Conservation (phyloP, 2,113 vertebrate genomes). For the Drymodes brunneopygia region DNA sequence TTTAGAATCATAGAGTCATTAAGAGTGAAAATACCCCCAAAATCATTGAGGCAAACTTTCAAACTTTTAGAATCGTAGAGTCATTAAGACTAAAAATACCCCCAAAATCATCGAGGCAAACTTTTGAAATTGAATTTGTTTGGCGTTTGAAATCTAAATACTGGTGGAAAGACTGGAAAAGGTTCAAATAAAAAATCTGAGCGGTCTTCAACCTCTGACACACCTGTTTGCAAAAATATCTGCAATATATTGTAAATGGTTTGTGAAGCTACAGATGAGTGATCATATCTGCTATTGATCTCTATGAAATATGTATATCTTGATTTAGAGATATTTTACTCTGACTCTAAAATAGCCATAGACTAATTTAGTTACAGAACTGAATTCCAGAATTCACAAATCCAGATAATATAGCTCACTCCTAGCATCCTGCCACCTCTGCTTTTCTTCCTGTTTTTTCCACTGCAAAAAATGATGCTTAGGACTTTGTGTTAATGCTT, state of each 20-base stretch:
- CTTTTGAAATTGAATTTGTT: background rate
- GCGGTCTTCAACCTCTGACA: background rate
- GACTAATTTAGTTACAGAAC: background rate
- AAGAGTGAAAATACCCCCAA: background rate
- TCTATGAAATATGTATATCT: background rate
- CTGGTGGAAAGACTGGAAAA: background rate
- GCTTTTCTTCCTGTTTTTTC: background rate
- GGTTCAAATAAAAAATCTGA: background rate
- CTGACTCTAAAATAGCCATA: background rate
- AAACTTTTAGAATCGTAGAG: background rate
- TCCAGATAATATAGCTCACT: background rate
- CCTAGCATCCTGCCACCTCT: background rate
- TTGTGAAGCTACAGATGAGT: background rate
- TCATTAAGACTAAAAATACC: background rate
- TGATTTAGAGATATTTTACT: background rate
- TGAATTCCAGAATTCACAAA: background rate
- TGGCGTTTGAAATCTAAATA: background rate
- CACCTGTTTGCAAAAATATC: background rate
- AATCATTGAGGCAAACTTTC: no score
- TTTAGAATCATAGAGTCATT: background rate
- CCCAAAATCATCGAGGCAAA: background rate
- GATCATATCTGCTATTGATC: background rate
- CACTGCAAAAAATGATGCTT: background rate
- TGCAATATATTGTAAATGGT: background rate
- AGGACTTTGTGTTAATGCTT: background rate